Base-by-base conservation (phyloP, 2,113 vertebrate species). In the Seriola quinqueradiata region DNA sequence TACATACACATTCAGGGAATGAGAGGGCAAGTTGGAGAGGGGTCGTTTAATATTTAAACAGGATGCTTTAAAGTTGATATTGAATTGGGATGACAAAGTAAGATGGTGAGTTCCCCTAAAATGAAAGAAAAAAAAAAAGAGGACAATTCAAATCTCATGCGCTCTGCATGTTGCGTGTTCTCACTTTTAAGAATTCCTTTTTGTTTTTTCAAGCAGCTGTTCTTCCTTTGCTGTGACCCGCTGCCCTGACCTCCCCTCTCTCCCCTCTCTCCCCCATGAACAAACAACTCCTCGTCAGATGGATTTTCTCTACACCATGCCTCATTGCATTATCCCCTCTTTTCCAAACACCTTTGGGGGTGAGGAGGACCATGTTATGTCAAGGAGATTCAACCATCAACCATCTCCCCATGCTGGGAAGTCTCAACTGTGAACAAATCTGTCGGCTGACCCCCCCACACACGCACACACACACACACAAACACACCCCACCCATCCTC, bases 11-110 rank as follows among this genome's bases (percentile, higher is more conserved):
- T 59, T 79, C 57, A 28, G 40, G 68, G 21, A 65, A 40, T 23
- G 10, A 77, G 68, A 81, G 25, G 70, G 70, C 58, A 65, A 84
- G 87, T 83, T 70, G 17, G 64, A 89, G 81, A 67, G 44, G 36
- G 40, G 70, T 77, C 59, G 40, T 88, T 92, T 63, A 91, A 92
- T 92, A 83, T 90, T 94, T 90, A 77, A 93, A 87, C 78, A 66
- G 68, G 78, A 83, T 79, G 81, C 79, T 92, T 92, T 90, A 91
- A 91, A 90, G 89, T 78, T 69, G 71, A 89, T 75, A 92, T 75
- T 92, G 76, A 92, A 87, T 87, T 86, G 36, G 77, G 70, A 68
- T 77, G 76, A 76, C 44, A 79, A 42, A 70, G 46, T 34, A 82
- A 84, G 64, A 82, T 4, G 17, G 11, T n/a, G 60, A 76, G 38